Conservation (phyloP, 2,888 invertebrate genomes). For the Idaea biselata region DNA sequence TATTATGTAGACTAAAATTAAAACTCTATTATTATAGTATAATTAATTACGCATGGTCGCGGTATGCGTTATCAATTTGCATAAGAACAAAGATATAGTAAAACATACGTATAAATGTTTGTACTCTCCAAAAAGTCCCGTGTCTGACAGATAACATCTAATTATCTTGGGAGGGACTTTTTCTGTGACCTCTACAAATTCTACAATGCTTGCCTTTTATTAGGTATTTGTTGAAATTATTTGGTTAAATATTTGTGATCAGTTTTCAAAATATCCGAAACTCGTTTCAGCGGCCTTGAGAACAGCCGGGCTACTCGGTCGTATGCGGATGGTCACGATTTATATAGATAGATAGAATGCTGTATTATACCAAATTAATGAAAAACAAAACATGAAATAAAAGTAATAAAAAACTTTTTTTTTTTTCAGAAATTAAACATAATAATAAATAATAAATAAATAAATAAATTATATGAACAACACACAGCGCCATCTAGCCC, state of each 20-base stretch:
- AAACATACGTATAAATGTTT: background rate
- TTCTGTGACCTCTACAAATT: background rate
- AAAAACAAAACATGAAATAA: no score
- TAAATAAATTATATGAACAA: no score
- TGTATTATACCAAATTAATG: no score
- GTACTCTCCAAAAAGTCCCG: background rate
- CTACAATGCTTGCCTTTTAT: background rate
- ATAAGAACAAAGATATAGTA: background rate
- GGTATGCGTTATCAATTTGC: background rate
- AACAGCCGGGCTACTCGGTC: background rate
- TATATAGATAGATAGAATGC: no score
- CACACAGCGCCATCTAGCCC: no score
- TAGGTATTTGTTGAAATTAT: no score
- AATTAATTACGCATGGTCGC: background rate
- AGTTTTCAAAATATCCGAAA: background rate
- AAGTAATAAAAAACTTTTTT: no score
- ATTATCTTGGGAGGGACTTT: background rate
- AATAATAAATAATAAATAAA: no score
- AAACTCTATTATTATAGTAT: background rate
- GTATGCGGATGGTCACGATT: no score
- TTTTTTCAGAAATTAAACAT: no score
- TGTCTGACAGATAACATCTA: background rate
- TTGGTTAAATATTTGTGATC: no score
- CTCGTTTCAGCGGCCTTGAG: background rate
- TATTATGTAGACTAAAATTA: no score